phyloP scores from a whole-genome alignment of 2,797 vertebrate genomes.

The Neosalanx taihuensis region DNA sequence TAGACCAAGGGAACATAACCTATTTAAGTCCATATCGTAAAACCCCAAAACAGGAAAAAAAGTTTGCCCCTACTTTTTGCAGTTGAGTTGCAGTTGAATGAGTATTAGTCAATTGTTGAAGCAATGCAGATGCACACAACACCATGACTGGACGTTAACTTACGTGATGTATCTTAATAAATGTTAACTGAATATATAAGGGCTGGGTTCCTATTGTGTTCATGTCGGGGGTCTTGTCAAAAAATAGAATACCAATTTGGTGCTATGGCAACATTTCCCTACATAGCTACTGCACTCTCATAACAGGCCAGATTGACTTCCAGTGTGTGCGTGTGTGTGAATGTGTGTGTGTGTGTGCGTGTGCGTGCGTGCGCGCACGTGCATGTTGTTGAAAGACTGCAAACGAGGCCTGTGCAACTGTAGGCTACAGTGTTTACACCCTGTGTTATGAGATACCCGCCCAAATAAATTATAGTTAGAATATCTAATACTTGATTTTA shows the following conservation, averaged over 20 bases:
- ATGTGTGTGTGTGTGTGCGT: background rate
- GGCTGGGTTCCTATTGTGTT: conserved; percentile 81
- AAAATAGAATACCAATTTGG: conserved; percentile 77
- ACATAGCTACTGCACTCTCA: conserved; percentile 46
- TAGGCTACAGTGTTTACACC: conserved; percentile 21
- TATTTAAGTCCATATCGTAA: conserved; percentile 36
- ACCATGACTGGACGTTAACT: conserved; percentile 52
- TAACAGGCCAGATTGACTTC: conserved; percentile 10
- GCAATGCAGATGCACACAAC: background rate
- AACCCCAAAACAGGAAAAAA: conserved; percentile 36
- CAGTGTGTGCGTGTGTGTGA: conserved; percentile 2
- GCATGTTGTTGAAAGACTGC: background rate
- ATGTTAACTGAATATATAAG: conserved; percentile 79
- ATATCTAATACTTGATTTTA: background rate
- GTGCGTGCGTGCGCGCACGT: background rate
- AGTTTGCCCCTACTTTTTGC: conserved; percentile 24
- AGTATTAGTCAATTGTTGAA: background rate
- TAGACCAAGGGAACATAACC: conserved; percentile 84
- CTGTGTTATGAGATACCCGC: background rate
- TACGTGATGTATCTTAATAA: conserved; percentile 64
- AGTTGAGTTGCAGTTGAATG: background rate
- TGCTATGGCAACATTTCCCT: conserved; percentile 68
- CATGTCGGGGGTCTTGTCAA: conserved; percentile 82
- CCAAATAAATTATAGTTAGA: conserved; percentile 13
- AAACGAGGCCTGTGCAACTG: conserved; percentile 21